Evolutionary conservation across 2,888 invertebrate genomes (phyloP).

Genomic region (Polydesmus complanatus): DNA sequence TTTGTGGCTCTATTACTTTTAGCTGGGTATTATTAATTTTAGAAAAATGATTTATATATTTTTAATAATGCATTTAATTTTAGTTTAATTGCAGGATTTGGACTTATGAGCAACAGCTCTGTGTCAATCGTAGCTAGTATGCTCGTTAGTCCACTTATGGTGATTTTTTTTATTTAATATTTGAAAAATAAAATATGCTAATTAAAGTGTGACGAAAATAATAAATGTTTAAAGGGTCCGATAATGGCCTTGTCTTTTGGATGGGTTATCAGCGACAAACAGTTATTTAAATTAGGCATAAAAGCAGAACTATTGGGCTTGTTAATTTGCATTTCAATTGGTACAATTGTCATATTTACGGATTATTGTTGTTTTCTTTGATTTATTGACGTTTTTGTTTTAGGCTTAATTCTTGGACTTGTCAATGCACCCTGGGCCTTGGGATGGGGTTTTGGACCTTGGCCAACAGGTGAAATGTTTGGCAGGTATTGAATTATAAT

Average conservation of each 20-base stretch:
- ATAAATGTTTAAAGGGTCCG: conserved; percentile 13
- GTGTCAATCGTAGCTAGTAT: conserved; percentile 62
- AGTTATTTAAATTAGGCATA: conserved; percentile 49
- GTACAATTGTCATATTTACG: no score
- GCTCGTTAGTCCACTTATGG: conserved; percentile 68
- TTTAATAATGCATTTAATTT: conserved; percentile 20
- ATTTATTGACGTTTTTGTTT: conserved; percentile 17
- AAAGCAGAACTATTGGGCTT: conserved; percentile 53
- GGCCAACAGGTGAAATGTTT: conserved; percentile 53
- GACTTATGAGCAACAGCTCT: conserved; percentile 57
- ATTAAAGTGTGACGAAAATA: no score
- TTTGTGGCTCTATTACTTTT: conserved; percentile 54
- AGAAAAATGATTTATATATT: conserved; percentile 16
- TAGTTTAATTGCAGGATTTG: conserved; percentile 59
- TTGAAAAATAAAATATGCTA: no score
- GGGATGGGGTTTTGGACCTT: conserved; percentile 43
- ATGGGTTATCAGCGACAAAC: conserved; percentile 34
- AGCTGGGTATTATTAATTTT: conserved; percentile 42
- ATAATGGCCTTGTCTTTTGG: conserved; percentile 15
- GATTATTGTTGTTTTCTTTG: no score
- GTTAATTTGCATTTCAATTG: conserved; percentile 48
- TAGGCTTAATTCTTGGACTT: conserved; percentile 50
- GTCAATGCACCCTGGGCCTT: conserved; percentile 39
- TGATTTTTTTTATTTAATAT: conserved; percentile 26
- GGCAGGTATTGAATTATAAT: conserved; percentile 35